Percentiles rank a stretch among this genome's conserved stretches.
phyloP scores from a whole-genome alignment of 1,140 invertebrate species.

The Euschistus heros region DNA sequence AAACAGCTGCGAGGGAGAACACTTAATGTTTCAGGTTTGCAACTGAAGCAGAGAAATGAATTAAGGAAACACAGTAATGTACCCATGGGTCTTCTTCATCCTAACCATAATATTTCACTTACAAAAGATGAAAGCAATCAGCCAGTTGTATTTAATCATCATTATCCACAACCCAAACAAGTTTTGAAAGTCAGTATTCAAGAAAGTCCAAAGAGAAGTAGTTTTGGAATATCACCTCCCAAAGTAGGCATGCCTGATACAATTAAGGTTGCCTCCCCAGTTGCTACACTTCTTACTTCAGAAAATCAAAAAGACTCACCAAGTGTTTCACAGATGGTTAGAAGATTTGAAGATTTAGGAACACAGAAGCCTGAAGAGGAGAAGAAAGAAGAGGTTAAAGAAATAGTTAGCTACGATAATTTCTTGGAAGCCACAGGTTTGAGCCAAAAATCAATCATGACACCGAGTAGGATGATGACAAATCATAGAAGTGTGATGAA shows the following conservation, averaged over 20 bases:
- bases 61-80: slow-evolving; percentile 21
- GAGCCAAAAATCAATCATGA: slow-evolving; percentile 68
- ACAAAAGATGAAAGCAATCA: not conserved
- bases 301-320: slow-evolving; percentile 23
- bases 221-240: slow-evolving; percentile 20
- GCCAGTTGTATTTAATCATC: not conserved
- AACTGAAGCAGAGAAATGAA: slow-evolving; percentile 17
- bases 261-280: slow-evolving; percentile 27
- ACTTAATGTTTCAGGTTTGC: slow-evolving; percentile 19
- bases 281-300: slow-evolving; percentile 23
- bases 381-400: slow-evolving; percentile 38
- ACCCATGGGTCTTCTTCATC: slow-evolving; percentile 21
- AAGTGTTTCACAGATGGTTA: slow-evolving; percentile 32
- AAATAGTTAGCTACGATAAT: slow-evolving; percentile 49
- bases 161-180: slow-evolving; percentile 11
- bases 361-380: slow-evolving; percentile 24
- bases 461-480: slow-evolving; percentile 54
- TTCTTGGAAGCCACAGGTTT: slow-evolving; percentile 68
- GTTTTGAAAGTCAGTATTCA: slow-evolving; percentile 21
- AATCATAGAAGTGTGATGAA: slow-evolving; percentile 67
- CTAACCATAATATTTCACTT: slow-evolving; percentile 20
- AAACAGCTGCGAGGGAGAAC: slow-evolving; percentile 24
- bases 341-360: slow-evolving; percentile 31
- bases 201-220: slow-evolving; percentile 19
- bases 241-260: slow-evolving; percentile 20